phyloP scores from a whole-genome alignment of 2,113 vertebrate genomes.

The Psophia crepitans region DNA sequence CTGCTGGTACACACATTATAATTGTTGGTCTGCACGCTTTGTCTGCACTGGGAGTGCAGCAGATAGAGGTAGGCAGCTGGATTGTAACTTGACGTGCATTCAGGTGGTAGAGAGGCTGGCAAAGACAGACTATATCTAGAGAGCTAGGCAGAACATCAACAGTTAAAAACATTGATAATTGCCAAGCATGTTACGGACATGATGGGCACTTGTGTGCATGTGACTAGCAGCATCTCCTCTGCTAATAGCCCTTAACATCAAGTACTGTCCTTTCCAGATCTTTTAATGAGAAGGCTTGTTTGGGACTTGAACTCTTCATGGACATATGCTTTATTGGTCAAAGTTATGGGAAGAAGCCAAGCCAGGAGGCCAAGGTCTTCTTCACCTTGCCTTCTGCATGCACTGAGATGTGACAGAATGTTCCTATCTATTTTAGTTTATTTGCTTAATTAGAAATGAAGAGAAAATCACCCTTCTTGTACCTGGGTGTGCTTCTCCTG shows the following conservation, averaged over 20 bases:
- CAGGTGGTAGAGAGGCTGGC: neutral
- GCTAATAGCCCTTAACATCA: neutral
- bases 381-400: neutral
- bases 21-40: neutral
- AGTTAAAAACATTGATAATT: neutral
- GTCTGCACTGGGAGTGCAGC: neutral
- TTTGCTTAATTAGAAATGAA: neutral
- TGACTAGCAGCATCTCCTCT: neutral
- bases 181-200: neutral
- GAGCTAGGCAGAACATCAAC: neutral
- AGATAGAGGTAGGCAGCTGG: neutral
- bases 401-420: neutral
- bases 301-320: neutral
- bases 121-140: neutral
- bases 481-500: neutral
- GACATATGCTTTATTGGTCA: neutral
- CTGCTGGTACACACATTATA: neutral
- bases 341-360: neutral
- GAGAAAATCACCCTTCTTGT: neutral
- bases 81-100: neutral
- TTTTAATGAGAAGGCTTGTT: neutral
- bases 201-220: neutral
- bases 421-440: neutral
- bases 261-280: neutral
- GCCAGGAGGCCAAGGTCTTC: neutral